Evolutionary conservation across 2,888 invertebrate genomes (phyloP).

Genomic region (Euzophera pinguis): DNA sequence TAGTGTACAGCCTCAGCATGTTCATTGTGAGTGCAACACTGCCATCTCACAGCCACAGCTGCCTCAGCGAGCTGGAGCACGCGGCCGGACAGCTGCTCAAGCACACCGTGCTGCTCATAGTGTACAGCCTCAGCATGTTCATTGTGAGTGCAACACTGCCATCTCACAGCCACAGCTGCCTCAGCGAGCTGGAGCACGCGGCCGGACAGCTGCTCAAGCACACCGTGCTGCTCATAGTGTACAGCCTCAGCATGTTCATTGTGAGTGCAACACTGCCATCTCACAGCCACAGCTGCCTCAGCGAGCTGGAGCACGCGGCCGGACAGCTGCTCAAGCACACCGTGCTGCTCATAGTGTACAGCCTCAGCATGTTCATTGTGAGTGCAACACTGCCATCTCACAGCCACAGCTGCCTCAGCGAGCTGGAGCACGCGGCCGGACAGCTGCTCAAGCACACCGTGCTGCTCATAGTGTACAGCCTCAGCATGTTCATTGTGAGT

Average conservation of each 20-base stretch:
- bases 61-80: too few species aligned
- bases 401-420: too few species aligned
- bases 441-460: too few species aligned
- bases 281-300: too few species aligned
- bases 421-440: too few species aligned
- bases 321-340: constrained; percentile 83
- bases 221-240: constrained; percentile 88
- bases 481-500: too few species aligned
- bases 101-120: constrained; percentile 90
- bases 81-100: constrained; percentile 81
- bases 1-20: constrained; percentile 90
- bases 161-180: too few species aligned
- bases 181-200: too few species aligned
- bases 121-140: constrained; percentile 89
- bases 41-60: too few species aligned
- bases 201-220: constrained; percentile 79
- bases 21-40: constrained; percentile 40
- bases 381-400: constrained; percentile 51
- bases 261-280: constrained; percentile 78
- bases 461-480: too few species aligned
- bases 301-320: too few species aligned
- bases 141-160: neutral
- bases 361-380: constrained; percentile 94
- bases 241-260: constrained; percentile 93
- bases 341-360: constrained; percentile 87